Conservation (phyloP, 2,113 vertebrate species). For the Electrona antarctica region DNA sequence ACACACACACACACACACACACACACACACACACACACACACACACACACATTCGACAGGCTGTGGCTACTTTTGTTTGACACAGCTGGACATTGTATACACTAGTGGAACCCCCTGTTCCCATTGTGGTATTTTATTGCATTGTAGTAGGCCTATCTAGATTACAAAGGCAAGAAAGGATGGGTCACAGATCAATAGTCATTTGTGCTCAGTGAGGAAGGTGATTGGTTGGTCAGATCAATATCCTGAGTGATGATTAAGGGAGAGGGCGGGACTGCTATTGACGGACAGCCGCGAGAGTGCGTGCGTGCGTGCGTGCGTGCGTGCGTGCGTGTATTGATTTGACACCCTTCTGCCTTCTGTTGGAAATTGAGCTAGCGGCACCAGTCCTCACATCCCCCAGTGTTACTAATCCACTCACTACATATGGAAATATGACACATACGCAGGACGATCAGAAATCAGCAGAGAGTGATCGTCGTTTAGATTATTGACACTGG, state of each 20-base stretch:
- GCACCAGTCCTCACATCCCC: background rate
- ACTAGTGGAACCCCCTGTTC: too few species aligned
- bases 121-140: background rate
- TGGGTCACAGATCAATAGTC: slow-evolving; percentile 48
- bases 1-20: background rate
- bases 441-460: too few species aligned
- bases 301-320: background rate
- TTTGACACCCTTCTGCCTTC: slow-evolving; percentile 30
- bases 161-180: slow-evolving; percentile 17
- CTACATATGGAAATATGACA: too few species aligned
- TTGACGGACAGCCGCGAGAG: background rate
- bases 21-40: slow-evolving; percentile 3
- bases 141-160: background rate
- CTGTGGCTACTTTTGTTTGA: too few species aligned
- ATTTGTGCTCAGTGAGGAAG: slow-evolving; percentile 39
- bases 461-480: too few species aligned
- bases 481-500: too few species aligned
- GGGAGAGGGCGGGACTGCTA: background rate
- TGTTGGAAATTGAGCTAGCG: slow-evolving; percentile 6
- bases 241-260: slow-evolving; percentile 32
- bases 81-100: too few species aligned
- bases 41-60: background rate
- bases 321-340: slow-evolving; percentile 31
- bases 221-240: slow-evolving; percentile 26
- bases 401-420: too few species aligned